These are phyloP conservation scores for Drosophila virilis DNA, from an alignment of 1,140 invertebrate genomes.

Conservation along the genomic window DNA sequence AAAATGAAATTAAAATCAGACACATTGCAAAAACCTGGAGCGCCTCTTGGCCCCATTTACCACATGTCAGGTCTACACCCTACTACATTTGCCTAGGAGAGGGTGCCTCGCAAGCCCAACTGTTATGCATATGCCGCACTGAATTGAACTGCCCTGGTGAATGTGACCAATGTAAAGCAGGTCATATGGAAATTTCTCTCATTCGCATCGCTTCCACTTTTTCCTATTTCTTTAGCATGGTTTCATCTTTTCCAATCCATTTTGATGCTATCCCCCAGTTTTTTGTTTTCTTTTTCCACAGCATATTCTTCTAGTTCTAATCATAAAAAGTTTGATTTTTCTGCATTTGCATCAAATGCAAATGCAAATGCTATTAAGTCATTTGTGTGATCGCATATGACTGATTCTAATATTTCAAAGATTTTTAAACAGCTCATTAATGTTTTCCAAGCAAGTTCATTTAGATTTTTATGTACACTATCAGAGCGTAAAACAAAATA, in stretches of 20 bases:
- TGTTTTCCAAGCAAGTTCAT: neutral
- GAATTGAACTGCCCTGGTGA: constrained; percentile 31
- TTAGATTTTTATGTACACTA: neutral
- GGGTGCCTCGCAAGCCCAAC: constrained; percentile 17
- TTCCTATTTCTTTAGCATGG: constrained; percentile 25
- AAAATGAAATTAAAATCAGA: constrained; percentile 43
- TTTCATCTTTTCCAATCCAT: constrained; percentile 4
- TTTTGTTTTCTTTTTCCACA: neutral
- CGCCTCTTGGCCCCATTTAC: constrained; percentile 27
- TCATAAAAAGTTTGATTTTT: constrained; percentile 5
- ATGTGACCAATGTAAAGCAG: constrained; percentile 56
- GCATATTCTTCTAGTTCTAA: constrained; percentile 9
- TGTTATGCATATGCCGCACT: constrained; percentile 29
- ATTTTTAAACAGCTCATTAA: neutral
- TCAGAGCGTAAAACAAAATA: too few relatives aligned
- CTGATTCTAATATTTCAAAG: neutral
- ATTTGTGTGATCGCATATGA: neutral
- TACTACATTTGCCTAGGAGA: neutral
- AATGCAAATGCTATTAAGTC: constrained; percentile 6
- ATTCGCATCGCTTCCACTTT: constrained; percentile 47
- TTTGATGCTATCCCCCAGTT: constrained; percentile 5
- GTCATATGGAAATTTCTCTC: constrained; percentile 72
- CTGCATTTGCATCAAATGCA: constrained; percentile 2
- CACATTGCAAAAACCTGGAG: constrained; percentile 20
- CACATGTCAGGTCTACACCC: constrained; percentile 19